Evolutionary conservation across 2,113 vertebrate genomes (phyloP).

Genomic region (Bufo bufo): DNA sequence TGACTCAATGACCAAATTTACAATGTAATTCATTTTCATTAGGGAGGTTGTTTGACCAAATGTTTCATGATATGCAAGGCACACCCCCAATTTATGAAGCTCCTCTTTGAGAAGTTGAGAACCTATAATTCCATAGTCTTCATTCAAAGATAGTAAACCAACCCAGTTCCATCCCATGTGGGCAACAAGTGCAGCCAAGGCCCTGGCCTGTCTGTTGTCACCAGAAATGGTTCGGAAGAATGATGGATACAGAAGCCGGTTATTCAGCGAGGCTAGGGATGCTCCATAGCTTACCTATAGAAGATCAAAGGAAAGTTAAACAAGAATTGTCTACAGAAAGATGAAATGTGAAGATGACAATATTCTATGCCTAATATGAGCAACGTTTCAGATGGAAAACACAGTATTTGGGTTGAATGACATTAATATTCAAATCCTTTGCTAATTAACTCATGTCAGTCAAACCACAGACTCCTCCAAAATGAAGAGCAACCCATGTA

Average conservation of each 20-base stretch:
- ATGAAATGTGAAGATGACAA: not conserved
- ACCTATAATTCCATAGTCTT: conserved; percentile 45
- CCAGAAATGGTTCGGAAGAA: conserved; percentile 63
- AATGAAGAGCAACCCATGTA: too few species aligned
- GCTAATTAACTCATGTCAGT: too few species aligned
- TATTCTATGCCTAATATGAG: too few species aligned
- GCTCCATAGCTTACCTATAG: conserved; percentile 5
- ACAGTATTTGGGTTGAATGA: too few species aligned
- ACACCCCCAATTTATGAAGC: conserved; percentile 22
- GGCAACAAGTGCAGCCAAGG: conserved; percentile 56
- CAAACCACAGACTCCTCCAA: too few species aligned
- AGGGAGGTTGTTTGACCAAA: not conserved
- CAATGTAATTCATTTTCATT: conserved; percentile 16
- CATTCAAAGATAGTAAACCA: conserved; percentile 27
- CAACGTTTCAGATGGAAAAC: too few species aligned
- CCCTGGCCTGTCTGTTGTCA: conserved; percentile 59
- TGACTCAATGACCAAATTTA: conserved; percentile 4
- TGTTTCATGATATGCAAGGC: conserved; percentile 34
- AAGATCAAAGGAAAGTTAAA: not conserved
- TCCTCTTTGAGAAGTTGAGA: conserved; percentile 25
- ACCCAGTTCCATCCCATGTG: conserved; percentile 49
- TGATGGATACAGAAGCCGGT: conserved; percentile 56
- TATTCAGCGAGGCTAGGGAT: not conserved
- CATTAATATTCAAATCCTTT: too few species aligned
- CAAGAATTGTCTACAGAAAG: not conserved